Evolutionary conservation across 2,113 vertebrate species (phyloP).

Genomic region (Crotalus helleri): DNA sequence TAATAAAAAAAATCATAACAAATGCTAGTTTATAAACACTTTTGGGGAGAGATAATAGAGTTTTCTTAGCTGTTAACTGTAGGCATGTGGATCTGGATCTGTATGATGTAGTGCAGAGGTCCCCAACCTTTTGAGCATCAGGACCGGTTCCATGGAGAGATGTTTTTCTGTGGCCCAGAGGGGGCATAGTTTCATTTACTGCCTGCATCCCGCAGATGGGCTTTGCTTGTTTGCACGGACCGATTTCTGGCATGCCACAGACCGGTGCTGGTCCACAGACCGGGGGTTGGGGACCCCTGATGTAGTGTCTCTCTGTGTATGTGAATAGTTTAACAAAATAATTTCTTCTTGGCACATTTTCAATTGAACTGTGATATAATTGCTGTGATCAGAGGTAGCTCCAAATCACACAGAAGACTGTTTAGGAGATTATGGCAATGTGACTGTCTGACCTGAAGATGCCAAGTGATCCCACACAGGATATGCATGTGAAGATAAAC

Average conservation of each 20-base stretch:
- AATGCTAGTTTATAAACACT: background rate
- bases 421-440: background rate
- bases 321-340: background rate
- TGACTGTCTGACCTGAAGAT: background rate
- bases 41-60: background rate
- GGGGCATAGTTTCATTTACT: too few species aligned
- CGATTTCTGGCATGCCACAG: too few species aligned
- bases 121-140: too few species aligned
- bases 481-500: constrained; percentile 42
- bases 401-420: background rate
- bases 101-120: background rate
- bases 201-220: too few species aligned
- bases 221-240: too few species aligned
- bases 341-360: background rate
- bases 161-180: too few species aligned
- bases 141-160: too few species aligned
- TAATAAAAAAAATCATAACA: constrained; percentile 30
- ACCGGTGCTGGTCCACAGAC: too few species aligned
- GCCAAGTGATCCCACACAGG: constrained; percentile 33
- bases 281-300: too few species aligned
- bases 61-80: background rate
- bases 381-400: background rate
- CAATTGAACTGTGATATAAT: background rate
- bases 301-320: background rate
- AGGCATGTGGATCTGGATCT: background rate